phyloP scores from a whole-genome alignment of 2,113 vertebrate genomes.

The Sula dactylatra region DNA sequence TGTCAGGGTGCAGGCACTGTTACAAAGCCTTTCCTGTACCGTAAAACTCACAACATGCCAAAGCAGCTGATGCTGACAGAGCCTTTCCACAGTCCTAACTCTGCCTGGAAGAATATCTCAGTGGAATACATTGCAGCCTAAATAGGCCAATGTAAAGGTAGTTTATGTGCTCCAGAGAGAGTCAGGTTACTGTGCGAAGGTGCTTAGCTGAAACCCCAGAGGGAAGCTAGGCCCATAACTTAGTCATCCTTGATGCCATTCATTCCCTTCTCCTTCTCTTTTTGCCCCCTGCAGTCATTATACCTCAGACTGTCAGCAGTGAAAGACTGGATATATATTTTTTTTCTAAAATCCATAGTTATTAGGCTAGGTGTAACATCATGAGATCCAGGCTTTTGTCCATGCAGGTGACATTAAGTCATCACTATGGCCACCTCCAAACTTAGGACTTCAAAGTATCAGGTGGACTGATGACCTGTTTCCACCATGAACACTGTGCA shows the following conservation, averaged over 20 bases:
- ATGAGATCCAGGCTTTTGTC: not conserved
- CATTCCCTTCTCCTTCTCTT: not conserved
- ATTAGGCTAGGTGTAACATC: not conserved
- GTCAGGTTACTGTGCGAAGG: not conserved
- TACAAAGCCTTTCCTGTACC: not conserved
- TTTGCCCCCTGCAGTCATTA: not conserved
- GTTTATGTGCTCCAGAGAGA: not conserved
- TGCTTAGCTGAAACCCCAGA: not conserved
- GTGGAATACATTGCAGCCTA: not conserved
- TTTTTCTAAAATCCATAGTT: not conserved
- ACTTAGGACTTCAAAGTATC: not conserved
- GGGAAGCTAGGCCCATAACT: not conserved
- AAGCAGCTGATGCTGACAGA: not conserved
- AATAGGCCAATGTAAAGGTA: not conserved
- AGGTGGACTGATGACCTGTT: not conserved
- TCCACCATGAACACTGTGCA: not conserved
- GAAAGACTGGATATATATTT: not conserved
- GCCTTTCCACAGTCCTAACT: not conserved
- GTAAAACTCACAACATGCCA: not conserved
- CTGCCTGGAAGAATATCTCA: not conserved
- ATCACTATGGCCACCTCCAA: not conserved
- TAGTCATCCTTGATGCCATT: not conserved
- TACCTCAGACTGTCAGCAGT: not conserved
- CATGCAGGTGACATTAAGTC: not conserved
- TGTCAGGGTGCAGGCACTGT: not conserved